These are phyloP conservation scores for Parambassis ranga DNA, from an alignment of 2,797 vertebrate species.

Conservation along the genomic window DNA sequence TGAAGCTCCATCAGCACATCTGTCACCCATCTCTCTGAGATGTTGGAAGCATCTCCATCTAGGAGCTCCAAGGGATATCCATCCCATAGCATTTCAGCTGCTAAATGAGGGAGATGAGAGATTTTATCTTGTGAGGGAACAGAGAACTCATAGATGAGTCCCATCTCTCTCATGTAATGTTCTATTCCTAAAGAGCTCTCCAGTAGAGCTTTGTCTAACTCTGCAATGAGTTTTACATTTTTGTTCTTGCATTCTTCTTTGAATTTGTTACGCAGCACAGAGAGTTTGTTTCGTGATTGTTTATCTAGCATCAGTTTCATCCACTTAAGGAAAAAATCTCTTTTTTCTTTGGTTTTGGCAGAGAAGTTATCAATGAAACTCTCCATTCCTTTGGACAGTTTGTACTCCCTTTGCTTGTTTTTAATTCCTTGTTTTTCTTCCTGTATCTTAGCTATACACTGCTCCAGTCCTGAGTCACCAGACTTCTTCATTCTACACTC, in stretches of 20 bases:
- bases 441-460: conserved; percentile 7
- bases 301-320: conserved; percentile 22
- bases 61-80: conserved; percentile 79
- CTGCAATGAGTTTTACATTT: not conserved
- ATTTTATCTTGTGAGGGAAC: not conserved
- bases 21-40: conserved; percentile 76
- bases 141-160: conserved; percentile 39
- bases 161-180: conserved; percentile 56
- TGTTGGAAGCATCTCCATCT: conserved; percentile 78
- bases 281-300: not conserved
- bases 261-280: not conserved
- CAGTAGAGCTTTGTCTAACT: conserved; percentile 3
- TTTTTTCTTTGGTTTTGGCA: conserved; percentile 1
- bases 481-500: conserved; percentile 2
- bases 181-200: conserved; percentile 47
- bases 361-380: not conserved
- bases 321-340: conserved; percentile 34
- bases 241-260: conserved; percentile 4
- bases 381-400: not conserved
- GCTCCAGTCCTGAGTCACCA: rapidly evolving
- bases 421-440: conserved; percentile 6
- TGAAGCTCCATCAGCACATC: conserved; percentile 75
- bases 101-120: conserved; percentile 40
- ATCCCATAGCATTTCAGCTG: conserved; percentile 73
- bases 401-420: conserved; percentile 8